Evolutionary conservation across 2,797 vertebrate genomes (phyloP).

Genomic region (Knipowitschia caucasica): DNA sequence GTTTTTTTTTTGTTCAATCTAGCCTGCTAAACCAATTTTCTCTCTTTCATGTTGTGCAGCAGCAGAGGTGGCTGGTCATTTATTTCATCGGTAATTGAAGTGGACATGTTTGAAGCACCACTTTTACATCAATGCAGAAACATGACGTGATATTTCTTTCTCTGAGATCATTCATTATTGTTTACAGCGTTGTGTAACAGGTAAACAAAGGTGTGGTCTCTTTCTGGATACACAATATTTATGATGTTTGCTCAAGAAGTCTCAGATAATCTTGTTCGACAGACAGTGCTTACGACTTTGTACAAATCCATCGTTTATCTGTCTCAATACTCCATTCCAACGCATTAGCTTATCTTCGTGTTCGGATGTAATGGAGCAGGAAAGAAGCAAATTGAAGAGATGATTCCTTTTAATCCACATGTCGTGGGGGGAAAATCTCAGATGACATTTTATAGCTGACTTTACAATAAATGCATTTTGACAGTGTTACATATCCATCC

Average conservation of each 20-base stretch:
- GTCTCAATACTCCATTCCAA: constrained; percentile 2
- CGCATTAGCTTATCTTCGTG: constrained; percentile 16
- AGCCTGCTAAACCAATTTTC: constrained; percentile 8
- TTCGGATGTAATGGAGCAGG: constrained; percentile 3
- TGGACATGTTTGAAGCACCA: not conserved
- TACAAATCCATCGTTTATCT: constrained; percentile 35
- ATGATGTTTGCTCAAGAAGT: constrained; percentile 37
- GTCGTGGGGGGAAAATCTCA: not conserved
- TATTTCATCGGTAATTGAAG: constrained; percentile 9
- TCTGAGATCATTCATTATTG: constrained; percentile 6
- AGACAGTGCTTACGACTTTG: not conserved
- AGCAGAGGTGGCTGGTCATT: not conserved
- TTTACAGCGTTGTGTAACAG: constrained; percentile 24
- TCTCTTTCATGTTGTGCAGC: constrained; percentile 16
- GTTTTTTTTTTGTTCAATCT: too few species aligned
- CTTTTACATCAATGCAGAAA: not conserved
- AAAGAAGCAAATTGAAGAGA: constrained; percentile 10
- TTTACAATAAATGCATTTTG: not conserved
- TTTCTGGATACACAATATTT: constrained; percentile 28
- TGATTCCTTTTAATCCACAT: constrained; percentile 3
- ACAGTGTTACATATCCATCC: not conserved
- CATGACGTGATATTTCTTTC: not conserved
- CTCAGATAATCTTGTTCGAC: constrained; percentile 8
- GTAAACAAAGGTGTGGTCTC: constrained; percentile 40
- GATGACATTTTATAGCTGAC: constrained; percentile 6